phyloP scores from a whole-genome alignment of 2,113 vertebrate species.

The Puma concolor region DNA sequence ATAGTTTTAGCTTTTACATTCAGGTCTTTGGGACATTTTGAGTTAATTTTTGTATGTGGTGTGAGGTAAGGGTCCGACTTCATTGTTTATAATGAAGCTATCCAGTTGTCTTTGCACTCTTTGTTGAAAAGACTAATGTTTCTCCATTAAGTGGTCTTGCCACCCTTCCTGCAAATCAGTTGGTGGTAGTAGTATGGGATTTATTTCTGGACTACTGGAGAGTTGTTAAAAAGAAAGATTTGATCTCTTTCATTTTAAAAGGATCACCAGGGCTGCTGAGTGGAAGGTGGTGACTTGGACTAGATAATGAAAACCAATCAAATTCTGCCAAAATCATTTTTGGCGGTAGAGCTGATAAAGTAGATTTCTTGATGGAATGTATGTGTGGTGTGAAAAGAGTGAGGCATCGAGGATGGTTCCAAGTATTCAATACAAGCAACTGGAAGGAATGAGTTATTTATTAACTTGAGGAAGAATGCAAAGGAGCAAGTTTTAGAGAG shows the following conservation, averaged over 20 bases:
- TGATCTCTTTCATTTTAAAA: slow-evolving; percentile 23
- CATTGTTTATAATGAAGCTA: not conserved
- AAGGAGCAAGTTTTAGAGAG: not conserved
- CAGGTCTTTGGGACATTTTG: not conserved
- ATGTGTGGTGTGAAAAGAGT: not conserved
- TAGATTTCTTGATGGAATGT: not conserved
- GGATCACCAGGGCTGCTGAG: not conserved
- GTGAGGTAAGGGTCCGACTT: not conserved
- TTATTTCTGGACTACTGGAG: not conserved
- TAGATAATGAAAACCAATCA: not conserved
- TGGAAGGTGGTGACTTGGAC: not conserved
- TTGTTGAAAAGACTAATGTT: not conserved
- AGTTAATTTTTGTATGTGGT: not conserved
- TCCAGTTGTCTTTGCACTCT: not conserved
- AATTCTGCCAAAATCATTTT: not conserved
- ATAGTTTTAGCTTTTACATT: not conserved
- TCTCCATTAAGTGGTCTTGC: not conserved
- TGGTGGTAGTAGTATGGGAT: not conserved
- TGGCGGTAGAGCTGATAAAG: not conserved
- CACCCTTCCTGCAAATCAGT: not conserved
- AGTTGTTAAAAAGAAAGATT: not conserved
- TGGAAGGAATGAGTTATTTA: not conserved
- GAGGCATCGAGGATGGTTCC: not conserved
- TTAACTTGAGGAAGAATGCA: not conserved
- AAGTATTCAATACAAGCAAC: not conserved